Evolutionary conservation across 2,797 vertebrate genomes (phyloP), one percentile per base, ranked within the genome.

Genomic region (Catostomus latipinnis): DNA sequence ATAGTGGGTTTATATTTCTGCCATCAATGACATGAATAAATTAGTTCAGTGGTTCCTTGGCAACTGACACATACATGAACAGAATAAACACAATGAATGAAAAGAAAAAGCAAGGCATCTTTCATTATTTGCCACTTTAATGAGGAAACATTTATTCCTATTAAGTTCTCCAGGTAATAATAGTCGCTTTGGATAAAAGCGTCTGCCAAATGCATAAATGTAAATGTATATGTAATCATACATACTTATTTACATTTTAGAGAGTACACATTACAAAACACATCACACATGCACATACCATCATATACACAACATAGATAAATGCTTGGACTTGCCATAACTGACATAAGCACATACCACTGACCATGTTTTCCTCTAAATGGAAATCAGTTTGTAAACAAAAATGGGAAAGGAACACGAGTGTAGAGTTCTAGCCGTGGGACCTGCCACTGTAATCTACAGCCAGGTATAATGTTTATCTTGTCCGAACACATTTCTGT

Each of bases 381-480:
- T 56, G 14, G 43, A 63, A 70, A 56, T 62, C 11, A 14, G 54
- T 50, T 57, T 46, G 8, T 58, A 14, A 11, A 43, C 13, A 45
- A 34, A 66, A 74, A 52, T 0, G n/a, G 13, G 46, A 54, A 50
- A 63, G 14, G 9, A 22, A 57, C 61, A 63, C 0, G 43, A 34
- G 10, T 61, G 4, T 50, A 7, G 13, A 74, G 16, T 58, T 60
- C 14, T 67, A 70, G 79, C 66, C 18, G 2, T 49, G 53, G 13
- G 48, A 66, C 53, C 57, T 65, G 34, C 56, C 78, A 60, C 68
- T 58, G 67, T 65, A 70, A 50, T 63, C 54, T 68, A 60, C 18
- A 46, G 48, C 57, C 48, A 74, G 49, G 22, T 67, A 81, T 60
- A 43, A 65, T 66, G 71, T 81, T 84, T 81, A 79, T 79, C 56